Evolutionary conservation across 2,113 vertebrate species (phyloP), one percentile per base, ranked within the genome.

Genomic region (Gavia stellata): DNA sequence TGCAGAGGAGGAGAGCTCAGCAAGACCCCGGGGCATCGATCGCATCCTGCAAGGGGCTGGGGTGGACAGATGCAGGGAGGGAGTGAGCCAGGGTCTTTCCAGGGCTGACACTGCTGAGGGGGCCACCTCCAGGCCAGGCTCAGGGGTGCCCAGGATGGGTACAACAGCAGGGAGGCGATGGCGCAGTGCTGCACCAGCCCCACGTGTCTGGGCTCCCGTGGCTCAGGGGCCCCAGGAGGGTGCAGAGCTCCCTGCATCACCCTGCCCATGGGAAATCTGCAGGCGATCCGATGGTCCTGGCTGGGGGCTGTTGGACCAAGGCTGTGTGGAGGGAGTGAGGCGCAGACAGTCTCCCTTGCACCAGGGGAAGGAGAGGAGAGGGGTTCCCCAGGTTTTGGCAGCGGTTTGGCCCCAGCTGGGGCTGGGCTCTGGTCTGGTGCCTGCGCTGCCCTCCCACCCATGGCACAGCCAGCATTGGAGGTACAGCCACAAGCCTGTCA

Each of bases 181-280:
- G 56, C 4, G 3, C 61, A 66, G 29, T 3, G 1, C 14, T 16
- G 24, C 17, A 20, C 42, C 65, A 58, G 28, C 31, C 44, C 68
- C 53, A 11, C 0, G 0, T 33, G 10, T 9, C 63, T 21, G 40
- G 34, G 14, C 52, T 12, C 17, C 63, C 1, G 0, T 9, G 50
- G 61, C 26, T 53, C 58, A 47, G 68, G 25, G 44, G 4, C 7
- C 14, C 19, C 0, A 1, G 33, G 70, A 58, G 14, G 38, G 25
- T 40, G 36, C 52, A 62, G 61, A 86, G 52, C 36, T 71, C 42
- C 42, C 21, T 28, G 38, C 26, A 15, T 21, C 23, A 5, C 38
- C 63, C 73, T 71, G 61, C 42, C 42, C 7, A 0, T 5, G 40
- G 38, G 36, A 29, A 36, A 25, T 6, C 26, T 0, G 2, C 55